phyloP scores from a whole-genome alignment of 2,797 vertebrate genomes.

The Poecilia picta region DNA sequence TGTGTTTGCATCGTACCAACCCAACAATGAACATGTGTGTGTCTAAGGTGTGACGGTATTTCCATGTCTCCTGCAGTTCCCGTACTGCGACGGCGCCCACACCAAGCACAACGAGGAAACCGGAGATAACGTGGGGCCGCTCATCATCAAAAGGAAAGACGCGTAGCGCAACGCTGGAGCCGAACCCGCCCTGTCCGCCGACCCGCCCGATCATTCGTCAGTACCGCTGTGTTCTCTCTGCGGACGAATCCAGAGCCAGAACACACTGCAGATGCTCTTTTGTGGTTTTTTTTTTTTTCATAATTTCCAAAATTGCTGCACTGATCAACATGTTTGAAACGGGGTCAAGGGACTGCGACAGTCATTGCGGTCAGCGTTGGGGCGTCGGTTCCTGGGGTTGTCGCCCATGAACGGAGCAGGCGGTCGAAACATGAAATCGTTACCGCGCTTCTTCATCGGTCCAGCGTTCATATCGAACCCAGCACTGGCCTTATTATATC shows the following conservation, averaged over 20 bases:
- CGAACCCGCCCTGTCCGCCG: neutral
- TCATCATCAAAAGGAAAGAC: conserved; percentile 83
- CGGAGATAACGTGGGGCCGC: conserved; percentile 85
- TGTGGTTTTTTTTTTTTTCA: neutral
- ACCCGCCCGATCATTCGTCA: neutral
- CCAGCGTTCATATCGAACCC: conserved; percentile 6
- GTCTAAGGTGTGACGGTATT: neutral
- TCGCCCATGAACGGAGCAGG: conserved; percentile 10
- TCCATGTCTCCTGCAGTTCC: conserved; percentile 72
- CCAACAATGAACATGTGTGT: neutral
- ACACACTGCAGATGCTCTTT: neutral
- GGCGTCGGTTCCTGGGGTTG: neutral
- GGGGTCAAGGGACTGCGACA: conserved; percentile 37
- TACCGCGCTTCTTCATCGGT: conserved; percentile 5
- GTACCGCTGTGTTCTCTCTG: conserved; percentile 10
- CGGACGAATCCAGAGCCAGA: neutral
- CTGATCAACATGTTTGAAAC: conserved; percentile 6
- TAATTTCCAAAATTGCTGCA: neutral
- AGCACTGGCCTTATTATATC: conserved; percentile 32
- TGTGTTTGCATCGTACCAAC: neutral
- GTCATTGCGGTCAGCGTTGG: neutral
- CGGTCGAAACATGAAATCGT: conserved; percentile 13
- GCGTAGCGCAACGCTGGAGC: conserved; percentile 37
- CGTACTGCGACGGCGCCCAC: conserved; percentile 82
- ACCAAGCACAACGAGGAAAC: conserved; percentile 83